These are phyloP conservation scores for Erebia palarica DNA, from an alignment of 2,888 invertebrate species.

Conservation along the genomic window DNA sequence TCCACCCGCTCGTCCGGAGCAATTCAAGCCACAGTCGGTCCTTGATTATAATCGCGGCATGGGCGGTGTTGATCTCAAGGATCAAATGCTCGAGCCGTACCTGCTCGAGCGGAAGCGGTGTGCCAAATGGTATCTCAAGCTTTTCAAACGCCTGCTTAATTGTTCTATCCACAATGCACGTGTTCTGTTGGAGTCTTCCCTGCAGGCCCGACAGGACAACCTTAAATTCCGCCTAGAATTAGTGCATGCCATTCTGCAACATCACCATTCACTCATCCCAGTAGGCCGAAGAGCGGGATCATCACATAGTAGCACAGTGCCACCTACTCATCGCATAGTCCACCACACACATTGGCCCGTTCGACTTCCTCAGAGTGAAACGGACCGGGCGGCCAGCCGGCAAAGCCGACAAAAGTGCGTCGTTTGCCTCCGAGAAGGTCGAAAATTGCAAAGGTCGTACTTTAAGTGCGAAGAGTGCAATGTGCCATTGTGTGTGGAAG, in stretches of 20 bases:
- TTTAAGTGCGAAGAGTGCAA: too few relatives aligned
- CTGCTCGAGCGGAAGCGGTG: too few relatives aligned
- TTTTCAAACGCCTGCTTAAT: slow-evolving; percentile 8
- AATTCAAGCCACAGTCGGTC: slow-evolving; percentile 1
- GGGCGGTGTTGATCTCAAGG: slow-evolving; percentile 17
- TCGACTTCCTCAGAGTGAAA: background rate
- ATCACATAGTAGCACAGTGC: background rate
- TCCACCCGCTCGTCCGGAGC: background rate
- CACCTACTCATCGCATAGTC: background rate
- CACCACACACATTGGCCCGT: slow-evolving; percentile 4
- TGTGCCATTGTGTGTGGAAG: too few relatives aligned
- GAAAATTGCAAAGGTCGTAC: background rate
- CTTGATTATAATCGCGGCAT: slow-evolving; percentile 8
- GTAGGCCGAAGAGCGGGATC: background rate
- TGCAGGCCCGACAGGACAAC: background rate
- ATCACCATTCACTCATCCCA: background rate
- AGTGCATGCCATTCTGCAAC: background rate
- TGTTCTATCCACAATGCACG: background rate
- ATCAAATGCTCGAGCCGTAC: too few relatives aligned
- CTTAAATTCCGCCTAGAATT: slow-evolving; percentile 2
- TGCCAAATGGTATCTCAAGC: background rate
- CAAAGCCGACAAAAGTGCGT: background rate
- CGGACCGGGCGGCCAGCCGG: background rate
- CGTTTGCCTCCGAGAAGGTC: background rate
- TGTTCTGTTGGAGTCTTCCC: background rate